Conservation (phyloP, 2,797 vertebrate species). For the Hybognathus amarus region DNA sequence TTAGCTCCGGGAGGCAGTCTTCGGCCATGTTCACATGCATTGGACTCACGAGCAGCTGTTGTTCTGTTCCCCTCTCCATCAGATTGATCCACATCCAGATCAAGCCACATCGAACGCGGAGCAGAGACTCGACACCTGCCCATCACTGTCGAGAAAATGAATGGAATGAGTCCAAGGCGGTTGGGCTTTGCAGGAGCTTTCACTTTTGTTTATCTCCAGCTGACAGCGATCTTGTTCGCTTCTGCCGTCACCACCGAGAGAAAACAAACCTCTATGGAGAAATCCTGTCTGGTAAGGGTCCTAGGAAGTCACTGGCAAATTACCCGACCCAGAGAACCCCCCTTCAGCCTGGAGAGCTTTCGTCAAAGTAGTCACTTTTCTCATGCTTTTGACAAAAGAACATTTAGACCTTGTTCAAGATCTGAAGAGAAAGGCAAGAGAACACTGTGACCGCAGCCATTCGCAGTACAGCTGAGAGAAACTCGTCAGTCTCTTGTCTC, state of each 20-base stretch:
- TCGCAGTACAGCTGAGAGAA: conserved; percentile 77
- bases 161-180: conserved; percentile 61
- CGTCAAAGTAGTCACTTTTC: conserved; percentile 79
- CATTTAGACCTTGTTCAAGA: conserved; percentile 69
- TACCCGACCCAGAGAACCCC: conserved; percentile 62
- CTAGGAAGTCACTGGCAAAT: conserved; percentile 69
- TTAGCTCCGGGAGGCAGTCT: neutral
- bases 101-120: conserved; percentile 80
- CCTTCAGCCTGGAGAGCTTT: conserved; percentile 73
- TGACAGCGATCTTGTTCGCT: conserved; percentile 58
- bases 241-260: conserved; percentile 76
- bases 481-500: conserved; percentile 80
- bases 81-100: conserved; percentile 97
- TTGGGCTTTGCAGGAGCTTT: conserved; percentile 62
- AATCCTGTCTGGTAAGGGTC: conserved; percentile 32
- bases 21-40: conserved; percentile 8
- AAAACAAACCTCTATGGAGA: conserved; percentile 66
- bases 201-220: conserved; percentile 71
- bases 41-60: conserved; percentile 36
- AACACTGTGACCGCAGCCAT: conserved; percentile 59
- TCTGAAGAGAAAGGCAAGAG: conserved; percentile 58
- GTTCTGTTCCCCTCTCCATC: conserved; percentile 38
- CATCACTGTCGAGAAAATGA: conserved; percentile 88
- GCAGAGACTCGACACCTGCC: conserved; percentile 87
- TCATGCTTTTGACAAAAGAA: conserved; percentile 80